These are phyloP conservation scores for Leptopilina boulardi DNA, from an alignment of 1,140 invertebrate genomes.

Conservation along the genomic window DNA sequence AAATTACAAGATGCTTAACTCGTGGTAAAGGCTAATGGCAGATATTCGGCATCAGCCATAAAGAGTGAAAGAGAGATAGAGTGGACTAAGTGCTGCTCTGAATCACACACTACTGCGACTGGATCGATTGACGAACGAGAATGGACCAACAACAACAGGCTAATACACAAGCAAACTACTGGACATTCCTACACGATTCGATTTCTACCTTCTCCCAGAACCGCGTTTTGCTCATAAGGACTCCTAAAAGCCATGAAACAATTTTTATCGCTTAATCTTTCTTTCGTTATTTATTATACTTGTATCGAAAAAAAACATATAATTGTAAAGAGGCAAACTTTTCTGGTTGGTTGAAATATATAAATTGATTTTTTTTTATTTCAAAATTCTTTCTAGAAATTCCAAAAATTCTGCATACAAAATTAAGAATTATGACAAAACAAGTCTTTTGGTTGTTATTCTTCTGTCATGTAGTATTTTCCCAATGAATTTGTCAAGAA, in stretches of 20 bases:
- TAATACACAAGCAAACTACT: slow-evolving; percentile 1
- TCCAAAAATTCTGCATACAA: too few relatives aligned
- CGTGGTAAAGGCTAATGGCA: slow-evolving; percentile 32
- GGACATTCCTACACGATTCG: slow-evolving; percentile 21
- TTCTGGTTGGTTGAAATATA: background rate
- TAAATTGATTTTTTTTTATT: background rate
- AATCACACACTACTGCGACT: slow-evolving; percentile 24
- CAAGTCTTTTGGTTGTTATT: slow-evolving; percentile 13
- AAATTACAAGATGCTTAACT: slow-evolving; percentile 34
- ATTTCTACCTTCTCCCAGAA: slow-evolving; percentile 30
- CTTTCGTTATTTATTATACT: slow-evolving; percentile 15
- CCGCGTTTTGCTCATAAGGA: background rate
- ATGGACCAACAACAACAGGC: slow-evolving; percentile 16
- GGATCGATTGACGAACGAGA: slow-evolving; percentile 20
- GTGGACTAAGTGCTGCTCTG: slow-evolving; percentile 32
- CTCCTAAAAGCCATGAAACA: slow-evolving; percentile 32
- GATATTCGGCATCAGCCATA: slow-evolving; percentile 32
- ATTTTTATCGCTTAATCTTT: slow-evolving; percentile 32
- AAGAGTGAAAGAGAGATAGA: too few relatives aligned
- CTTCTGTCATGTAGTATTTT: background rate
- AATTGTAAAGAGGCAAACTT: background rate
- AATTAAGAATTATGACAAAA: too few relatives aligned
- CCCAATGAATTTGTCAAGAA: slow-evolving; percentile 45
- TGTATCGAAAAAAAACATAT: background rate
- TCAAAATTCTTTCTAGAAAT: too few relatives aligned